Conservation (phyloP, 1,140 invertebrate species). For the Andrena cerasifolii region DNA sequence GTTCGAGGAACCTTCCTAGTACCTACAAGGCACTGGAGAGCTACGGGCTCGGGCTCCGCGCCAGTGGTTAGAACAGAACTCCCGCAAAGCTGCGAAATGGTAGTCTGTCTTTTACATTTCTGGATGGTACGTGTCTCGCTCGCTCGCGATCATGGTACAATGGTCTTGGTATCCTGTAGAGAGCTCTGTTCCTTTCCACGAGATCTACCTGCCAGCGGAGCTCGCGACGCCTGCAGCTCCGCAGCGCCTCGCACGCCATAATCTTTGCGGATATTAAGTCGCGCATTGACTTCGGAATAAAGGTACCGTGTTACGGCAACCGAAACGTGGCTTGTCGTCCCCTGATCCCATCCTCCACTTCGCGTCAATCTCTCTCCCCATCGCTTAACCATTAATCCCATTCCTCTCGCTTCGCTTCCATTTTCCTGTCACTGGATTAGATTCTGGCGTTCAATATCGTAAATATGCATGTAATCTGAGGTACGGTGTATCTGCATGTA, state of each 20-base stretch:
- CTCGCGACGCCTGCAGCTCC: no score
- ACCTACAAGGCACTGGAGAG: no score
- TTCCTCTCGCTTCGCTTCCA: neutral
- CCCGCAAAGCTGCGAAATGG: conserved; percentile 11
- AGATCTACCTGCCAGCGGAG: no score
- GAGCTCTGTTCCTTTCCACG: no score
- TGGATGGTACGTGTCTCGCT: no score
- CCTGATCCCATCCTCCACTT: neutral
- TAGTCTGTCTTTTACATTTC: neutral
- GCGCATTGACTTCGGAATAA: conserved; percentile 23
- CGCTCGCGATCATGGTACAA: no score
- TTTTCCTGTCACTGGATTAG: conserved; percentile 11
- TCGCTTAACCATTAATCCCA: conserved; percentile 24
- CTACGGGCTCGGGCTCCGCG: no score
- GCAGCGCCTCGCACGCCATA: no score
- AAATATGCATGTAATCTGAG: conserved; percentile 46
- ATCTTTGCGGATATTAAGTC: no score
- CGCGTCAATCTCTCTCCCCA: neutral
- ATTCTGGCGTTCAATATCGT: conserved; percentile 42
- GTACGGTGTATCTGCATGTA: conserved; percentile 52
- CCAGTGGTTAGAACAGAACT: conserved; percentile 7
- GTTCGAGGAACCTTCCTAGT: no score
- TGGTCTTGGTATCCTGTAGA: no score
- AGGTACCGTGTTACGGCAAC: neutral
- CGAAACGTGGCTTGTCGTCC: conserved; percentile 19